Conservation (phyloP, 1,140 invertebrate species). For the Condylostylus longicornis region DNA sequence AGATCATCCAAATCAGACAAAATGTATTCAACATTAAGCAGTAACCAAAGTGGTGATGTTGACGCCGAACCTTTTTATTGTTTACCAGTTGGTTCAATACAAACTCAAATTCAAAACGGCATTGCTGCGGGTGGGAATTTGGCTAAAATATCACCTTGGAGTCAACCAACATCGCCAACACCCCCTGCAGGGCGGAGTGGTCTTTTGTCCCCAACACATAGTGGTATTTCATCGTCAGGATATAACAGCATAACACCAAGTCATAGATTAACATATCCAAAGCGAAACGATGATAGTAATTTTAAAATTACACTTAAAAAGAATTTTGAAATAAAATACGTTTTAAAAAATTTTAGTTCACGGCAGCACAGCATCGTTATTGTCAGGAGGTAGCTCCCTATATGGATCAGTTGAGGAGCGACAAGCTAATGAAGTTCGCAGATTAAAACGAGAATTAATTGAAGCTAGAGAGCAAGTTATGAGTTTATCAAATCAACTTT, state of each 20-base stretch:
- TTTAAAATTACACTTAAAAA: neutral
- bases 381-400: slow-evolving; percentile 85
- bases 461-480: slow-evolving; percentile 91
- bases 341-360: slow-evolving; percentile 42
- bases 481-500: slow-evolving; percentile 84
- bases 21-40: slow-evolving; percentile 78
- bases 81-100: slow-evolving; percentile 43
- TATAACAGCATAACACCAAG: slow-evolving; percentile 1
- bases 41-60: slow-evolving; percentile 47
- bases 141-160: slow-evolving; percentile 31
- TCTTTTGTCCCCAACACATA: slow-evolving; percentile 17
- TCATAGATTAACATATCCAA: slow-evolving; percentile 44
- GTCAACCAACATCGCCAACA: slow-evolving; percentile 30
- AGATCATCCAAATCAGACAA: slow-evolving; percentile 94
- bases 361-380: slow-evolving; percentile 82
- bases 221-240: slow-evolving; percentile 6
- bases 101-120: slow-evolving; percentile 14
- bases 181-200: slow-evolving; percentile 21
- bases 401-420: slow-evolving; percentile 77
- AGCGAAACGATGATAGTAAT: slow-evolving; percentile 44
- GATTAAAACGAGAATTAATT: slow-evolving; percentile 72
- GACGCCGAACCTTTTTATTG: slow-evolving; percentile 73
- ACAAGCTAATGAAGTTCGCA: slow-evolving; percentile 80
- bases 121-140: slow-evolving; percentile 17
- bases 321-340: too few species aligned